These are phyloP conservation scores for Leptodactylus fuscus DNA, from an alignment of 2,113 vertebrate genomes.

Conservation along the genomic window DNA sequence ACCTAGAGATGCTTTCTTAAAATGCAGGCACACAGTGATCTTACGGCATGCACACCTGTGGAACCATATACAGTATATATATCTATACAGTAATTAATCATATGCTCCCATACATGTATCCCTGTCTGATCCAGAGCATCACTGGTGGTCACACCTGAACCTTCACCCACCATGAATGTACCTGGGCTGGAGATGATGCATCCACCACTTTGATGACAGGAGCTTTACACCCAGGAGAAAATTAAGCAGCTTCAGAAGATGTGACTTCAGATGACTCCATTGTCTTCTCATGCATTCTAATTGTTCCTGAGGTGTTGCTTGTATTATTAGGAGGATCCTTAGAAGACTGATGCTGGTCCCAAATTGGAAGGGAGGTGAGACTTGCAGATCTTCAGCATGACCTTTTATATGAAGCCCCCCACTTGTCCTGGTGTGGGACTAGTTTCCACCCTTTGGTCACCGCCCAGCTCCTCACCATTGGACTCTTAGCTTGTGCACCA, in stretches of 20 bases:
- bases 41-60: not conserved
- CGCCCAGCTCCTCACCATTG: conserved; percentile 61
- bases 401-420: conserved; percentile 34
- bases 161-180: conserved; percentile 1
- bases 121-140: not conserved
- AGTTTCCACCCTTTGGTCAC: conserved; percentile 20
- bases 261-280: not conserved
- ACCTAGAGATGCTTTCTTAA: conserved; percentile 14
- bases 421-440: conserved; percentile 14
- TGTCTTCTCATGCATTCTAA: not conserved
- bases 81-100: too few species aligned
- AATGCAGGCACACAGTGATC: not conserved
- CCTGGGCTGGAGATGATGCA: conserved; percentile 11
- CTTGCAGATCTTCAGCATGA: conserved; percentile 2
- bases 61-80: too few species aligned
- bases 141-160: not conserved
- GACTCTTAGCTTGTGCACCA: conserved; percentile 61
- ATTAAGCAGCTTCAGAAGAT: conserved; percentile 12
- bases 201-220: not conserved
- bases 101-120: not conserved
- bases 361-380: not conserved
- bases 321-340: not conserved
- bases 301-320: not conserved
- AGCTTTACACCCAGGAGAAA: not conserved
- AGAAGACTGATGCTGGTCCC: not conserved